Conservation (phyloP, 2,888 invertebrate genomes). For the Pterobdella sp. region DNA sequence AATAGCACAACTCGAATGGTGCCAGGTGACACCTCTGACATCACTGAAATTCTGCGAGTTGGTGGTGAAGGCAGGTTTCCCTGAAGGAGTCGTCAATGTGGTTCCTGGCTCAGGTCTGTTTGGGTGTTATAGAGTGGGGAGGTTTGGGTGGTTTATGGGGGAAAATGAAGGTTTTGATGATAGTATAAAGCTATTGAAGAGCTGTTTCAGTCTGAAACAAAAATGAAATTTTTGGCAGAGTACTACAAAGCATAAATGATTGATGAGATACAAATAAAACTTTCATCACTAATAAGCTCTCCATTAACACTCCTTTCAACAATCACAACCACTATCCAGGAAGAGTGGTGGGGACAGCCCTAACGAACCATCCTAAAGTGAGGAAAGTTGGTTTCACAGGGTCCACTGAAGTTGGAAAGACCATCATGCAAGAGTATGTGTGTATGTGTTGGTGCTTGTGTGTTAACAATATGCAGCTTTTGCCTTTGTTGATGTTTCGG, state of each 20-base stretch:
- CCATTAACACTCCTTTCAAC: not conserved
- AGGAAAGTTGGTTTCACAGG: slow-evolving; percentile 93
- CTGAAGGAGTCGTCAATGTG: slow-evolving; percentile 87
- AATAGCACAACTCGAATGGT: too few relatives aligned
- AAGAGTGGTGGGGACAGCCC: slow-evolving; percentile 70
- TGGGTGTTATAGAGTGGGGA: too few relatives aligned
- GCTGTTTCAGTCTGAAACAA: too few relatives aligned
- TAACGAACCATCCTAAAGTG: slow-evolving; percentile 74
- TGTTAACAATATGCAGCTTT: not conserved
- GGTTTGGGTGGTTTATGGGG: too few relatives aligned
- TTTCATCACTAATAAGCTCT: not conserved
- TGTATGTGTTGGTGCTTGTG: not conserved
- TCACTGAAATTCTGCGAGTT: slow-evolving; percentile 91
- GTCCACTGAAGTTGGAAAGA: slow-evolving; percentile 81
- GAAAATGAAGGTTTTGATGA: too few relatives aligned
- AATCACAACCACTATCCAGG: slow-evolving; percentile 52
- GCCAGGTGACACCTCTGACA: slow-evolving; percentile 73
- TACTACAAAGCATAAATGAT: too few relatives aligned
- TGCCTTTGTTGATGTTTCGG: slow-evolving; percentile 9
- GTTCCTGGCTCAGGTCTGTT: slow-evolving; percentile 67
- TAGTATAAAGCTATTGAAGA: too few relatives aligned
- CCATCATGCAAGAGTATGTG: slow-evolving; percentile 71
- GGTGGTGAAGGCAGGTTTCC: slow-evolving; percentile 79
- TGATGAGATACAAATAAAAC: too few relatives aligned
- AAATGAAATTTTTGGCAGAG: too few relatives aligned